phyloP scores from a whole-genome alignment of 2,888 invertebrate species.

The Drosophila greeni region DNA sequence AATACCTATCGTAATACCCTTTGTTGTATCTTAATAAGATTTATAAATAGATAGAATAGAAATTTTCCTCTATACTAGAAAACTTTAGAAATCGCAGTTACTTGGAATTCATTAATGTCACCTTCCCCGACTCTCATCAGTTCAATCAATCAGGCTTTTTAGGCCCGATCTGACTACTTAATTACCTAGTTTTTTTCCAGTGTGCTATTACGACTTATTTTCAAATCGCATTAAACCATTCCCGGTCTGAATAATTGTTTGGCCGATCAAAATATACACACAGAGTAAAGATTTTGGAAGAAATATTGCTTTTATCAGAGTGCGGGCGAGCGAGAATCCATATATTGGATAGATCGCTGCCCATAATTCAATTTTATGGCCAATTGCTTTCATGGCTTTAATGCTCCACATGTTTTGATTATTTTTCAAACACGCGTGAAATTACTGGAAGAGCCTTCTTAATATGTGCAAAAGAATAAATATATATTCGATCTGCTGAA shows the following conservation, averaged over 20 bases:
- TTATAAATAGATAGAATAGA: too few species aligned
- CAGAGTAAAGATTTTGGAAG: constrained; percentile 6
- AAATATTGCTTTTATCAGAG: constrained; percentile 27
- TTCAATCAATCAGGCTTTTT: neutral
- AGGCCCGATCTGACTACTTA: constrained; percentile 13
- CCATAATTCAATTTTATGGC: constrained; percentile 58
- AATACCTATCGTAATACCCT: too few species aligned
- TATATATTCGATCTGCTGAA: constrained; percentile 7
- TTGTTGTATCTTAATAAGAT: neutral
- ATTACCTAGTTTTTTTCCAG: constrained; percentile 1
- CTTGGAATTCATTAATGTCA: neutral
- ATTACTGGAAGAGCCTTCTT: neutral
- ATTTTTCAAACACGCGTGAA: constrained; percentile 24
- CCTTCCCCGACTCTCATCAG: neutral
- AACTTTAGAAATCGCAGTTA: neutral
- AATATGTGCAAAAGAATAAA: neutral
- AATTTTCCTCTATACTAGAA: too few species aligned
- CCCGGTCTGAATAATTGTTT: constrained; percentile 10
- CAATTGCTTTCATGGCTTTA: constrained; percentile 31
- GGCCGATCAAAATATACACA: constrained; percentile 17
- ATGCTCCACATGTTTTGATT: constrained; percentile 32
- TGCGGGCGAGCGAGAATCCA: constrained; percentile 15
- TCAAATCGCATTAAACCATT: constrained; percentile 5
- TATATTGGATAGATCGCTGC: constrained; percentile 29
- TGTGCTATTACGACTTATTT: constrained; percentile 8